Percentiles rank a stretch among this genome's conserved stretches.
phyloP scores from a whole-genome alignment of 2,113 vertebrate genomes.

The Echinops telfairi region DNA sequence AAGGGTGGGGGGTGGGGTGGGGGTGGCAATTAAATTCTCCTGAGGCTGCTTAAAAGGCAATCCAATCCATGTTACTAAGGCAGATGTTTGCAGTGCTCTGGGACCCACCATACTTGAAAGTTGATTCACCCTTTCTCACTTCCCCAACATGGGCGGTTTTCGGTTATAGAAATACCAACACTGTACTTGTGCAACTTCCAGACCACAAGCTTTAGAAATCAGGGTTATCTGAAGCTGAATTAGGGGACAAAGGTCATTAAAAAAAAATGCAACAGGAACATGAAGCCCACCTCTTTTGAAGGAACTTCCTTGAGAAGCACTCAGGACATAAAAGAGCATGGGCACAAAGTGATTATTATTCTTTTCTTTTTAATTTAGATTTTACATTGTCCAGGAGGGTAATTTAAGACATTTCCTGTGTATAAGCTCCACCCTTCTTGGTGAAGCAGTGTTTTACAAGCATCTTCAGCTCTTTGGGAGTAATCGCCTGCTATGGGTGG shows the following conservation, averaged over 20 bases:
- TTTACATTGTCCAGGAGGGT: conserved; percentile 65
- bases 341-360: not conserved
- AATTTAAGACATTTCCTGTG: conserved; percentile 84
- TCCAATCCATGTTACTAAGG: not conserved
- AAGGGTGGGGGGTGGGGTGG: too few species aligned
- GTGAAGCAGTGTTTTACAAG: conserved; percentile 61
- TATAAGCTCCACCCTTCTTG: conserved; percentile 76
- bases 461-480: conserved; percentile 26
- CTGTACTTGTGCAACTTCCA: conserved; percentile 42
- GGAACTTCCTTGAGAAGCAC: conserved; percentile 45
- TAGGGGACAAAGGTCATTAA: conserved; percentile 27
- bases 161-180: conserved; percentile 68
- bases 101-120: conserved; percentile 19
- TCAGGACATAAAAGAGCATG: not conserved
- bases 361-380: not conserved
- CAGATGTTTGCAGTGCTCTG: not conserved
- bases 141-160: conserved; percentile 53
- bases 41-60: conserved; percentile 43
- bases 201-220: conserved; percentile 69
- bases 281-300: conserved; percentile 11
- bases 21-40: not conserved
- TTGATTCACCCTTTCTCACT: conserved; percentile 56
- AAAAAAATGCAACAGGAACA: conserved; percentile 14
- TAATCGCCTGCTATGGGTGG: conserved; percentile 70
- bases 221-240: conserved; percentile 57